Conservation (phyloP, 2,888 invertebrate genomes). For the Cistogaster globosa region DNA sequence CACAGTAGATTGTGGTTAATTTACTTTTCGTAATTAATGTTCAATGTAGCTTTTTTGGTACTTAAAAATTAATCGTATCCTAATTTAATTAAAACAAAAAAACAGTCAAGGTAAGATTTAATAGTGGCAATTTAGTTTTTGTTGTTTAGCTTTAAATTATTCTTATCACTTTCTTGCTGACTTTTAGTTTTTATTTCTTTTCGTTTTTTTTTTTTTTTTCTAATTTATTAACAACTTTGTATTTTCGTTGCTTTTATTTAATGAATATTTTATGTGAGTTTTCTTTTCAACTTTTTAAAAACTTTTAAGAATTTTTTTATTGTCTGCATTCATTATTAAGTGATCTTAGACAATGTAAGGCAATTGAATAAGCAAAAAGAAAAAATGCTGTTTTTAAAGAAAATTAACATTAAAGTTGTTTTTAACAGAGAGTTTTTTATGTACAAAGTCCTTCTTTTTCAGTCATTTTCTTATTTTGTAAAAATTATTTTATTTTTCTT, state of each 20-base stretch:
- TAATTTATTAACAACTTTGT: constrained; percentile 29
- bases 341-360: constrained; percentile 3
- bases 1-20: constrained; percentile 32
- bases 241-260: constrained; percentile 32
- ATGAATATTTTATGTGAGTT: constrained; percentile 55
- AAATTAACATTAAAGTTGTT: background rate
- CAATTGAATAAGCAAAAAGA: background rate
- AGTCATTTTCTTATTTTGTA: background rate
- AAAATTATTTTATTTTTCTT: background rate
- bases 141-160: constrained; percentile 13
- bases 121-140: constrained; percentile 13
- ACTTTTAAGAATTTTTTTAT: constrained; percentile 51
- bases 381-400: no score
- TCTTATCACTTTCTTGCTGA: background rate
- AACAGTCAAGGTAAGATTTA: constrained; percentile 60
- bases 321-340: constrained; percentile 45
- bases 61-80: no score
- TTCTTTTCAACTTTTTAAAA: constrained; percentile 17
- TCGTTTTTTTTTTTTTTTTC: constrained; percentile 7
- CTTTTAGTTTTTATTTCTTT: background rate
- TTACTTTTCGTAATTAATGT: constrained; percentile 19
- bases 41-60: constrained; percentile 33
- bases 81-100: background rate
- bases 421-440: background rate
- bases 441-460: background rate